These are phyloP conservation scores for Drosophila koepferae DNA, from an alignment of 2,888 invertebrate species.

Conservation along the genomic window DNA sequence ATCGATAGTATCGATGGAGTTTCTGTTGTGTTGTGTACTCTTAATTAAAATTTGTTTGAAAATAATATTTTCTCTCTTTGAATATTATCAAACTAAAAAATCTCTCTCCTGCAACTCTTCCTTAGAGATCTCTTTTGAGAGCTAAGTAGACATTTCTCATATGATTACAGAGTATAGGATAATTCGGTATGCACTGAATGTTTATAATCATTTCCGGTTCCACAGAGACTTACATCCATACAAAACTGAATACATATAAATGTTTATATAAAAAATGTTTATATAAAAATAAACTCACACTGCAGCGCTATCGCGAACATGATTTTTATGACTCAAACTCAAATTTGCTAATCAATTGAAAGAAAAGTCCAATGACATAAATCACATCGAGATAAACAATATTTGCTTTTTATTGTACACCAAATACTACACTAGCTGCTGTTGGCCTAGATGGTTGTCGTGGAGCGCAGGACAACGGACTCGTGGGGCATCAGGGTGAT, in stretches of 20 bases:
- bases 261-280: neutral
- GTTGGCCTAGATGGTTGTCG: slow-evolving; percentile 31
- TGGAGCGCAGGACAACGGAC: slow-evolving; percentile 74
- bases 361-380: slow-evolving; percentile 1
- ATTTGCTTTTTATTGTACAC: slow-evolving; percentile 12
- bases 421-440: neutral
- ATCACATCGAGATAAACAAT: slow-evolving; percentile 1
- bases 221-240: neutral
- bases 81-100: neutral
- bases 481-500: slow-evolving; percentile 77
- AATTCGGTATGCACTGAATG: neutral
- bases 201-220: neutral
- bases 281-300: neutral
- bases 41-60: too few species aligned
- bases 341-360: slow-evolving; percentile 1
- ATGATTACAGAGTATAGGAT: neutral
- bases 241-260: too few species aligned
- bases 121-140: neutral
- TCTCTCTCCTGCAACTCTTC: neutral
- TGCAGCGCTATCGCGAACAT: neutral
- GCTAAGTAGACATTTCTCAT: neutral
- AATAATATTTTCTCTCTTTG: too few species aligned
- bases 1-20: too few species aligned
- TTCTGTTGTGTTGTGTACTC: too few species aligned
- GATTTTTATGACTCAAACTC: slow-evolving; percentile 3